Conservation (phyloP, 2,888 invertebrate species). For the Tuberolachnus salignus region DNA sequence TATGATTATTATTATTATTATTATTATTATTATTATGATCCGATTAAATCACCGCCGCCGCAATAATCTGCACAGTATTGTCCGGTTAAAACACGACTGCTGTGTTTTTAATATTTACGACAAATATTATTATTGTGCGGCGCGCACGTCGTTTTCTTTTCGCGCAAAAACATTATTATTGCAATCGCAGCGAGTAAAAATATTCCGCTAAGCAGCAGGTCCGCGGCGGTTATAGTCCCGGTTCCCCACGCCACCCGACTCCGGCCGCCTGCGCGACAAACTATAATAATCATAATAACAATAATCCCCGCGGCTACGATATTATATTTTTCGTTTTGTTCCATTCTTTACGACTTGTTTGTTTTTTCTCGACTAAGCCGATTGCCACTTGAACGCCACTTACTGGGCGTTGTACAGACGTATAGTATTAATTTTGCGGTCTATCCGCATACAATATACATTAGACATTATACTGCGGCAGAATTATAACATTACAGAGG, state of each 20-base stretch:
- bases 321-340: slow-evolving; percentile 8
- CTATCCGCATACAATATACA: neutral
- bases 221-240: no score
- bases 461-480: neutral
- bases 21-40: slow-evolving; percentile 11
- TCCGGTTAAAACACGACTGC: neutral
- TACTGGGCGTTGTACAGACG: no score
- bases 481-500: no score
- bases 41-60: neutral
- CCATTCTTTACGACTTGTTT: slow-evolving; percentile 49
- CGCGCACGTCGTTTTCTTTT: neutral
- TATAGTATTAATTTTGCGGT: no score
- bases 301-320: slow-evolving; percentile 39
- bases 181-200: slow-evolving; percentile 8
- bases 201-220: neutral
- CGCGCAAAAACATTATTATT: neutral
- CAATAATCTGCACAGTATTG: no score
- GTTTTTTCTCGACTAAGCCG: slow-evolving; percentile 49
- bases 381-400: slow-evolving; percentile 1
- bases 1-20: neutral
- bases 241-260: neutral
- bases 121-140: slow-evolving; percentile 12
- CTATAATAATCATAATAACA: slow-evolving; percentile 46
- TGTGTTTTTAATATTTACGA: slow-evolving; percentile 34
- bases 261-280: neutral